Base-by-base conservation (phyloP, 2,888 invertebrate genomes). In the Ecliptopera silaceata region DNA sequence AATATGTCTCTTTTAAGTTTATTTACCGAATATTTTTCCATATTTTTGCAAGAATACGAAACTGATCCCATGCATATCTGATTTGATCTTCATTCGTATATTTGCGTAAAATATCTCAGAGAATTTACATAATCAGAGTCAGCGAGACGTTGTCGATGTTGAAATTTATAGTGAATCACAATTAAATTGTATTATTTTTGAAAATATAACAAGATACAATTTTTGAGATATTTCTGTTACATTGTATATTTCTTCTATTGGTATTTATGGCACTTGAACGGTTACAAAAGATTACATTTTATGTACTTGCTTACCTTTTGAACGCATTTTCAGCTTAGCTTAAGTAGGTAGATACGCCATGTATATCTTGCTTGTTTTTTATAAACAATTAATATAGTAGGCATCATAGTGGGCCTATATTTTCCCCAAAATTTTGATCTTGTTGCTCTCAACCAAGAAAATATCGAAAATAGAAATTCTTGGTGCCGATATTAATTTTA, bases 101-200 rank as follows among this genome's bases (percentile, higher is more conserved):
- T 86, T 86, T 86, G 83, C 82, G 84, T 85, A 79, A 83, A 84
- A 84, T 81, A 79, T 82, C 74, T 80, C 80, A 76, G 78, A 76
- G 74, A 85, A 86, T 87, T 80, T 84, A 83, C 86, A 87, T 86
- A 86, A 85, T 86, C 86, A 85, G 79, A 84, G 79, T 80, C 83
- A 81, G 80, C 77, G 79, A 80, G 77, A 86, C 80, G 81, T 69
- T 75, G 75, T 74, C 56, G 36, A 53, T 45, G 48, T 29, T 76
- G 77, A 82, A 82, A 84, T 83, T 82, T 74, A 73, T 75, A 75
- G 72, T 75, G 68, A 59, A 53, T 59, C 29, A 43, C 38, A 44
- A 47, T 47, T 69, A 55, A 57, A 50, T 54, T 36, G 39, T 44
- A 41, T 41, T 53, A 26, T 53, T 53, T 45, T 46, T n/a, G 5